Evolutionary conservation across 2,888 invertebrate species (phyloP).

Genomic region (Oconnorella tubifera): DNA sequence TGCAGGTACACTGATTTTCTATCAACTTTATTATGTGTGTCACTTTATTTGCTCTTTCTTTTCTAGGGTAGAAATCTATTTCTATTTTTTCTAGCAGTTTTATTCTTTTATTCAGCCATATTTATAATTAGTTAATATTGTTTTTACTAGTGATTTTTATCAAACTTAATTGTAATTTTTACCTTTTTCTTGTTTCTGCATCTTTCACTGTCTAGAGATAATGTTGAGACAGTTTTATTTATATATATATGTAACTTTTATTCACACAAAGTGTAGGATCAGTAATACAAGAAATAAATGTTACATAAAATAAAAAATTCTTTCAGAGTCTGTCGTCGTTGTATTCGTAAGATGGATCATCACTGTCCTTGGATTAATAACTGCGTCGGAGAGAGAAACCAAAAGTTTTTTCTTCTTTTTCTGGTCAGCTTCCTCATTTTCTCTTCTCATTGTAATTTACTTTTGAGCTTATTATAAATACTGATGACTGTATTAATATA

Average conservation of each 20-base stretch:
- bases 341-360: conserved; percentile 80
- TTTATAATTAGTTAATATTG: too few relatives aligned
- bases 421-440: conserved; percentile 51
- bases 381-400: conserved; percentile 98
- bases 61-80: too few relatives aligned
- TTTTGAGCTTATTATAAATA: not conserved
- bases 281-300: too few relatives aligned
- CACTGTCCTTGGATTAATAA: conserved; percentile 98
- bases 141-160: too few relatives aligned
- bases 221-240: too few relatives aligned
- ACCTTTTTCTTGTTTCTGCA: too few relatives aligned
- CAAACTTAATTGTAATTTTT: too few relatives aligned
- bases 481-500: conserved; percentile 13
- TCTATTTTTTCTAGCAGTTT: too few relatives aligned
- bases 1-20: conserved; percentile 60
- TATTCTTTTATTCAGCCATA: too few relatives aligned
- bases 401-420: conserved; percentile 98
- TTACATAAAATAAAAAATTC: not conserved
- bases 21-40: not conserved
- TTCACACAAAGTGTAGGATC: too few relatives aligned
- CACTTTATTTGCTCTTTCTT: not conserved
- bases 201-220: too few relatives aligned
- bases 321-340: conserved; percentile 72
- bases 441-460: not conserved
- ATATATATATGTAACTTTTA: too few relatives aligned